These are phyloP conservation scores for Xiphophorus couchianus DNA, from an alignment of 2,113 vertebrate genomes.

Conservation along the genomic window DNA sequence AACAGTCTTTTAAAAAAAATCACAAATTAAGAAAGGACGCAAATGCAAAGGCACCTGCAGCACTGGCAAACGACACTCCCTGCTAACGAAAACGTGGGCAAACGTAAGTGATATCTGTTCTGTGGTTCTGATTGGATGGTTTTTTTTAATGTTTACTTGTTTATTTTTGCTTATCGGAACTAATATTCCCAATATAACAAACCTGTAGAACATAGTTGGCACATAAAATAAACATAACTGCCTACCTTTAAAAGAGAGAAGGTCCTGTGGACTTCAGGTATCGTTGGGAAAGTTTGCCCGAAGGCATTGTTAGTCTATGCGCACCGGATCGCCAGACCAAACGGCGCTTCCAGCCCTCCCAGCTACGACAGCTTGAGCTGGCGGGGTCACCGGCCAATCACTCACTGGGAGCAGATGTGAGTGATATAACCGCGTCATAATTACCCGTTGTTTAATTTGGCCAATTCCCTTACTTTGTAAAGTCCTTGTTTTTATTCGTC, in stretches of 20 bases:
- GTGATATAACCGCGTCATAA: conserved; percentile 70
- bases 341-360: conserved; percentile 28
- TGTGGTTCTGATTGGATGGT: too few relatives aligned
- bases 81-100: background rate
- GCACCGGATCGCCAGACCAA: conserved; percentile 33
- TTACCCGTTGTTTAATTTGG: conserved; percentile 65
- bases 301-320: conserved; percentile 41
- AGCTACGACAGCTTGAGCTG: conserved; percentile 36
- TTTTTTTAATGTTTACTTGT: too few relatives aligned
- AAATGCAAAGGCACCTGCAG: too few relatives aligned
- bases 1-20: too few relatives aligned
- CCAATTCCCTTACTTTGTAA: conserved; percentile 58
- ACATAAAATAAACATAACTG: background rate
- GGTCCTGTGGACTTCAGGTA: conserved; percentile 37
- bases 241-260: conserved; percentile 49
- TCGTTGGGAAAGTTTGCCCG: conserved; percentile 47
- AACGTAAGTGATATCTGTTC: background rate
- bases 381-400: conserved; percentile 58
- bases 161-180: background rate
- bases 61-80: too few relatives aligned
- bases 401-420: conserved; percentile 68
- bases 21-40: too few relatives aligned
- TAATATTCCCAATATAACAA: background rate
- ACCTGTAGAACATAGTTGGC: background rate
- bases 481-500: conserved; percentile 48